Evolutionary conservation across 2,797 vertebrate genomes (phyloP).

Genomic region (Capromys pilorides): DNA sequence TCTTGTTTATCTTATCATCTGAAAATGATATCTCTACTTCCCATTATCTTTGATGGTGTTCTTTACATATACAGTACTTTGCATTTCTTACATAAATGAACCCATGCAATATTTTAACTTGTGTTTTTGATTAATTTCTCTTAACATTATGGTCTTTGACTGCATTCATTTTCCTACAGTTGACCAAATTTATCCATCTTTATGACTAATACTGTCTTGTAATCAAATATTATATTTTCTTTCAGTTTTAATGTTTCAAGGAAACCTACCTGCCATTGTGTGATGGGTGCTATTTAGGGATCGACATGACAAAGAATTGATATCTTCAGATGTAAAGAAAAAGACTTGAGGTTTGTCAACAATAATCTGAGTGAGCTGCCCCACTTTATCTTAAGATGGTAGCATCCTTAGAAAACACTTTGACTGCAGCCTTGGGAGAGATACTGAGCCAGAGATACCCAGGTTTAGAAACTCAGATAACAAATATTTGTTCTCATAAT

Average conservation of each 20-base stretch:
- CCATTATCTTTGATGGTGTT: neutral
- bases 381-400: neutral
- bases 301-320: neutral
- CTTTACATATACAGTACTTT: neutral
- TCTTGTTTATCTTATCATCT: neutral
- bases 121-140: neutral
- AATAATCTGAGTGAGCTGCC: neutral
- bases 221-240: neutral
- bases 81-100: neutral
- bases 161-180: neutral
- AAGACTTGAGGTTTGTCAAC: neutral
- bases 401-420: neutral
- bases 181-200: neutral
- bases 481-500: neutral
- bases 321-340: neutral
- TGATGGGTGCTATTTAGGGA: neutral
- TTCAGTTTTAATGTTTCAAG: neutral
- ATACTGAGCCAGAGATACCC: neutral
- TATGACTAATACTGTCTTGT: neutral
- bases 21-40: neutral
- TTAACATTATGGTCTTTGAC: neutral
- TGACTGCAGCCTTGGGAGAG: neutral
- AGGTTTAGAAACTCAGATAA: neutral
- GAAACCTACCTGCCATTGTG: neutral
- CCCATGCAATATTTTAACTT: neutral